These are phyloP conservation scores for Montifringilla adamsi DNA, from an alignment of 2,113 vertebrate species.

Conservation along the genomic window DNA sequence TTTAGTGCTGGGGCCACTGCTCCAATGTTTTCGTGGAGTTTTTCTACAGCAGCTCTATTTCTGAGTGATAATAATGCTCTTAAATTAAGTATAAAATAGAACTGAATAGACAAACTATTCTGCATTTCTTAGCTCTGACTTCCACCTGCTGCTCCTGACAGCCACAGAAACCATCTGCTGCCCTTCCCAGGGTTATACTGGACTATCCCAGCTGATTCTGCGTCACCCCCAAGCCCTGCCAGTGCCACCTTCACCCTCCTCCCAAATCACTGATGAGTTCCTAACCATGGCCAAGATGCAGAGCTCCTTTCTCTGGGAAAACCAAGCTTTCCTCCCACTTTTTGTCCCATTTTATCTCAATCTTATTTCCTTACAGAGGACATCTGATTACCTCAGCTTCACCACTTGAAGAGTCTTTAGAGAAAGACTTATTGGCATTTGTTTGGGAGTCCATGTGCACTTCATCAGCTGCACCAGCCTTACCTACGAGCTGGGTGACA, in stretches of 20 bases:
- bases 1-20: background rate
- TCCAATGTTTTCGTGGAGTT: background rate
- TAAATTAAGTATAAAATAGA: background rate
- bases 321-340: background rate
- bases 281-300: background rate
- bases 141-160: background rate
- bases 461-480: conserved; percentile 50
- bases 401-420: conserved; percentile 9
- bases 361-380: conserved; percentile 29
- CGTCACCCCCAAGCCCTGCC: background rate
- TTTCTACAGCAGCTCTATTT: background rate
- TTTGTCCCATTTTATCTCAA: background rate
- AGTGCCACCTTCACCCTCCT: background rate
- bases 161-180: background rate
- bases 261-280: background rate
- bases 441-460: conserved; percentile 29
- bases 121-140: background rate
- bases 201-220: background rate
- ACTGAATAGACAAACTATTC: background rate
- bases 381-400: conserved; percentile 11
- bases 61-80: background rate
- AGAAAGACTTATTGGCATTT: conserved; percentile 52
- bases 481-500: conserved; percentile 30
- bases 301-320: background rate
- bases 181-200: background rate